Evolutionary conservation across 2,797 vertebrate genomes (phyloP).

Genomic region (Schizopygopsis pylzovi): DNA sequence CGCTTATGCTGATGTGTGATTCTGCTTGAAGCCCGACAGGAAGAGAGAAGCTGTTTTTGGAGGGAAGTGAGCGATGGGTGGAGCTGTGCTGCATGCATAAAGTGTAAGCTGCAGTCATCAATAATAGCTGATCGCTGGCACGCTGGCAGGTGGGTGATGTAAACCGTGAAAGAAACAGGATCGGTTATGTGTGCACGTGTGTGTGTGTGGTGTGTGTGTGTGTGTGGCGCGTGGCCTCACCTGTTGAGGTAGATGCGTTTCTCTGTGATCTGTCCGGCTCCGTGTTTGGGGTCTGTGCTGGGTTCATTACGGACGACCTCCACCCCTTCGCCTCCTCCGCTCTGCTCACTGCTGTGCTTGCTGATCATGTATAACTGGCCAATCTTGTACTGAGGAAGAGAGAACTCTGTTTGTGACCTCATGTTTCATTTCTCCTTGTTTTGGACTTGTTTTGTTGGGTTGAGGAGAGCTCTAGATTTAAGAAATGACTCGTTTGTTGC

Average conservation of each 20-base stretch:
- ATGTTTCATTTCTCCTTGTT: background rate
- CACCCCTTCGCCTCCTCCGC: constrained; percentile 81
- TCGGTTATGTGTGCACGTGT: background rate
- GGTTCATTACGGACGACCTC: constrained; percentile 81
- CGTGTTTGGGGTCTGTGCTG: constrained; percentile 76
- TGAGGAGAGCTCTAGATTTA: background rate
- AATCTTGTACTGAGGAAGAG: constrained; percentile 75
- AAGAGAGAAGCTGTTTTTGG: constrained; percentile 3
- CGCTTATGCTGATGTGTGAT: background rate
- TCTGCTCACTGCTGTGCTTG: constrained; percentile 86
- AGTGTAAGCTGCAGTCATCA: constrained; percentile 35
- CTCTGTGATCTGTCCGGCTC: constrained; percentile 80
- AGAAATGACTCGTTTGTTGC: background rate
- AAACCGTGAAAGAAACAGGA: constrained; percentile 21
- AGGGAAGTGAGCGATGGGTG: constrained; percentile 3
- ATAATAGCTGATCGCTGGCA: constrained; percentile 28
- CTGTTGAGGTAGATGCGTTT: constrained; percentile 84
- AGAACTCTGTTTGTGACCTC: constrained; percentile 39
- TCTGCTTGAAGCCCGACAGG: background rate
- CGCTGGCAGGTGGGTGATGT: constrained; percentile 18
- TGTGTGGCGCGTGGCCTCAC: constrained; percentile 56
- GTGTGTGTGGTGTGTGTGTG: background rate
- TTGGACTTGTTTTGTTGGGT: constrained; percentile 1
- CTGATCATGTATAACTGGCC: constrained; percentile 89
- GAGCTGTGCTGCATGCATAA: constrained; percentile 8